These are phyloP conservation scores for Ferdinandea cuprea DNA, from an alignment of 2,888 invertebrate species.

Conservation along the genomic window DNA sequence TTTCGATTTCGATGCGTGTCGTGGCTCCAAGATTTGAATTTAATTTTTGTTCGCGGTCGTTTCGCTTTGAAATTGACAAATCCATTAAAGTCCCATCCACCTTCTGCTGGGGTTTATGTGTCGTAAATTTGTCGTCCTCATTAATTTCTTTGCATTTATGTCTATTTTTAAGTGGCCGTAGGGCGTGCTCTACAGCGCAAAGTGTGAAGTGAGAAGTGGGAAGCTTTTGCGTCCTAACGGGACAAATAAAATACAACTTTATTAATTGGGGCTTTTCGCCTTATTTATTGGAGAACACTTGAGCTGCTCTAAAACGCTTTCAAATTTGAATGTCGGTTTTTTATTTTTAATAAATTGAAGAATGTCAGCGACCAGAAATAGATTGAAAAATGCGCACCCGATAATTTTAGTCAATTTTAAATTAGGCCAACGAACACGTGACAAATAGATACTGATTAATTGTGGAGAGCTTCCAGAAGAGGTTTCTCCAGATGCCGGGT, in stretches of 20 bases:
- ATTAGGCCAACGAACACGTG: slow-evolving; percentile 2
- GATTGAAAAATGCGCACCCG: neutral
- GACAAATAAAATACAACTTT: slow-evolving; percentile 58
- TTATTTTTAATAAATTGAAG: slow-evolving; percentile 2
- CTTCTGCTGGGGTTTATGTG: slow-evolving; percentile 40
- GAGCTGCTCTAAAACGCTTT: slow-evolving; percentile 37
- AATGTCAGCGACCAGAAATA: slow-evolving; percentile 8
- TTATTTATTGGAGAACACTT: slow-evolving; percentile 58
- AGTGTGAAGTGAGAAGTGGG: no score
- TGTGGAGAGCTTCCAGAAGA: neutral
- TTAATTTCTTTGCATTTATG: slow-evolving; percentile 38
- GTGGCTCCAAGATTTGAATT: slow-evolving; percentile 31
- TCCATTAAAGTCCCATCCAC: slow-evolving; percentile 68
- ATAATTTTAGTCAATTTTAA: neutral
- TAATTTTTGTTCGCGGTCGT: slow-evolving; percentile 24
- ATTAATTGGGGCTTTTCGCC: slow-evolving; percentile 63
- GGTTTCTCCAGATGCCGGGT: neutral
- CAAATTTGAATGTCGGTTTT: neutral
- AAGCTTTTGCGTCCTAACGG: slow-evolving; percentile 32
- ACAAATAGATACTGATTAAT: neutral
- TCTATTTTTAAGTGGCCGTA: slow-evolving; percentile 41
- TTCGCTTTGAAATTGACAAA: slow-evolving; percentile 70
- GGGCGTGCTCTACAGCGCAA: no score
- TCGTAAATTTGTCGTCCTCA: slow-evolving; percentile 72
- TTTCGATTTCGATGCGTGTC: slow-evolving; percentile 33